Conservation (phyloP, 2,113 vertebrate genomes). For the Aptenodytes forsteri region DNA sequence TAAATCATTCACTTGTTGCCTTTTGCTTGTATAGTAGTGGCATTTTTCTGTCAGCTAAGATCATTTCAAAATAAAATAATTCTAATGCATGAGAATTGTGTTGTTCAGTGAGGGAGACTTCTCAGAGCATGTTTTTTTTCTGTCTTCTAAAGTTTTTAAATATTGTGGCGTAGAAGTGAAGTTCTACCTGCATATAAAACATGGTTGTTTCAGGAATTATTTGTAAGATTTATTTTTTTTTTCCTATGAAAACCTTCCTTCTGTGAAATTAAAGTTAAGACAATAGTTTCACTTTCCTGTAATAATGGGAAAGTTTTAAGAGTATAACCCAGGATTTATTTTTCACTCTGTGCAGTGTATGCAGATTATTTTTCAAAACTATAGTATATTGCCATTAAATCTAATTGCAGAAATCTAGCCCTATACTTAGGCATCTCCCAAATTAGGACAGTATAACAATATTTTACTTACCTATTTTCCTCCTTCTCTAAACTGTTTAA, state of each 20-base stretch:
- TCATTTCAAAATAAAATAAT: background rate
- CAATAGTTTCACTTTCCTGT: background rate
- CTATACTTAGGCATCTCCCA: background rate
- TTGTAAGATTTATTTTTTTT: background rate
- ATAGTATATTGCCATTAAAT: background rate
- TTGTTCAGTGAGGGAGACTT: background rate
- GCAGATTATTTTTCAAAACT: background rate
- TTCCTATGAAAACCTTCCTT: background rate
- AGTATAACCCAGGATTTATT: background rate
- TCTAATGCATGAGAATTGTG: background rate
- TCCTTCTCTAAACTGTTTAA: background rate
- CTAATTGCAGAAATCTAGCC: background rate
- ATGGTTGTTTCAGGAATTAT: background rate
- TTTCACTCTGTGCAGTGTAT: background rate
- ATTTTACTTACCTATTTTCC: background rate
- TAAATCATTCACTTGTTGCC: background rate
- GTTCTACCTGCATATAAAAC: background rate
- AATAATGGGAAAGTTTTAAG: background rate
- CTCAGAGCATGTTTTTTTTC: background rate
- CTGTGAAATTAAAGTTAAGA: background rate
- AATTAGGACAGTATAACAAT: background rate
- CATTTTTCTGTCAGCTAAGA: constrained; percentile 22
- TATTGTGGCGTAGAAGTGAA: background rate
- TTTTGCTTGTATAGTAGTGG: constrained; percentile 10
- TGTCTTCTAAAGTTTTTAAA: background rate